A percentile compares a stretch with the other conserved stretches of the same genome.
Conservation (phyloP, 2,113 vertebrate species). For the Nibea coibor region DNA sequence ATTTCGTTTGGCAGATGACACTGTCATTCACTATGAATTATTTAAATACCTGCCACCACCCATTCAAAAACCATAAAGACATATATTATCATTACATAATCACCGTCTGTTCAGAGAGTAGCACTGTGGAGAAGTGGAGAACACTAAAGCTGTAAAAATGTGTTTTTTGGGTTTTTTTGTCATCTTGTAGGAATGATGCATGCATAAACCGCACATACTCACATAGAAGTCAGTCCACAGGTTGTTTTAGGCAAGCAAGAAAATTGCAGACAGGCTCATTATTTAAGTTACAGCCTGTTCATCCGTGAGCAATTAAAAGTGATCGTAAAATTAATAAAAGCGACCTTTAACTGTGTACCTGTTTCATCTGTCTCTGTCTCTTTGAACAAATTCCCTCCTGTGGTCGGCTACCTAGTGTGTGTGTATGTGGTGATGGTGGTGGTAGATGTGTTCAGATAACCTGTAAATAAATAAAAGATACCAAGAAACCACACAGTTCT, state of each 20-base stretch:
- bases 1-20: slow-evolving; percentile 22
- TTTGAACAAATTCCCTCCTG: neutral
- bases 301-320: no score
- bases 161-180: neutral
- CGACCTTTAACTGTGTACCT: no score
- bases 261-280: no score
- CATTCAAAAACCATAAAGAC: neutral
- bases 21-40: neutral
- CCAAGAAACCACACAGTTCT: neutral
- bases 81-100: neutral
- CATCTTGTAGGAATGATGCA: neutral
- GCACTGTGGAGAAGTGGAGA: no score
- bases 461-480: neutral
- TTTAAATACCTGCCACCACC: neutral
- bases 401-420: neutral
- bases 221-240: no score
- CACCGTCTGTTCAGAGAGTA: neutral
- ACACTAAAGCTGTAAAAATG: neutral
- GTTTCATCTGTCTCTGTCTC: neutral
- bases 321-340: no score
- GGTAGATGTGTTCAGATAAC: neutral
- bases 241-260: no score
- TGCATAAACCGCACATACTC: no score
- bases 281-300: no score
- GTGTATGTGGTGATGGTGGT: neutral